Evolutionary conservation across 2,888 invertebrate genomes (phyloP).

Genomic region (Protonemura montana): DNA sequence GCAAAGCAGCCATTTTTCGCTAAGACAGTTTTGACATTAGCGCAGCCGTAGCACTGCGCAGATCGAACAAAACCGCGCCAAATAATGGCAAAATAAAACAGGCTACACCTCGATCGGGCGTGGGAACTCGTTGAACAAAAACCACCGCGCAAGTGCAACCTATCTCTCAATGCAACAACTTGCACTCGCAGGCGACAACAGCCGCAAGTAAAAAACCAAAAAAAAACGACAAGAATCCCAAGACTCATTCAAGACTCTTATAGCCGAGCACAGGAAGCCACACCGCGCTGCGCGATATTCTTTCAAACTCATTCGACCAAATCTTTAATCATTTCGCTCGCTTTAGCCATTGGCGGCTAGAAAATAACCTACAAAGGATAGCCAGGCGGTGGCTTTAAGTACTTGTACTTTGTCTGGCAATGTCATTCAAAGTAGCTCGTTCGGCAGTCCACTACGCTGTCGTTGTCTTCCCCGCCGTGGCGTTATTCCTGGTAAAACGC

Average conservation of each 20-base stretch:
- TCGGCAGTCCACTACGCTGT: no score
- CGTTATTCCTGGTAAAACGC: not conserved
- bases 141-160: not conserved
- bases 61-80: no score
- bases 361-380: not conserved
- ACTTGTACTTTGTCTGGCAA: no score
- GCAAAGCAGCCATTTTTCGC: no score
- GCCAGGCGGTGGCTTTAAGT: not conserved
- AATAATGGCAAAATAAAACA: no score
- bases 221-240: not conserved
- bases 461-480: not conserved
- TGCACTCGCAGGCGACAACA: not conserved
- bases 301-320: constrained; percentile 2
- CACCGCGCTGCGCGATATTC: not conserved
- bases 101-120: no score
- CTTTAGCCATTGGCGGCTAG: not conserved
- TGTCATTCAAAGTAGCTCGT: no score
- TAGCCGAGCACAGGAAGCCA: not conserved
- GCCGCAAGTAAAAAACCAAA: not conserved
- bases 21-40: no score
- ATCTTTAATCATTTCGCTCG: constrained; percentile 13
- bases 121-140: not conserved
- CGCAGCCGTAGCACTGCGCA: no score
- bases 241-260: not conserved
- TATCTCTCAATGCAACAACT: not conserved